Evolutionary conservation across 1,140 invertebrate genomes (phyloP), one percentile per base, ranked within the genome.

Genomic region (Maniola jurtina): DNA sequence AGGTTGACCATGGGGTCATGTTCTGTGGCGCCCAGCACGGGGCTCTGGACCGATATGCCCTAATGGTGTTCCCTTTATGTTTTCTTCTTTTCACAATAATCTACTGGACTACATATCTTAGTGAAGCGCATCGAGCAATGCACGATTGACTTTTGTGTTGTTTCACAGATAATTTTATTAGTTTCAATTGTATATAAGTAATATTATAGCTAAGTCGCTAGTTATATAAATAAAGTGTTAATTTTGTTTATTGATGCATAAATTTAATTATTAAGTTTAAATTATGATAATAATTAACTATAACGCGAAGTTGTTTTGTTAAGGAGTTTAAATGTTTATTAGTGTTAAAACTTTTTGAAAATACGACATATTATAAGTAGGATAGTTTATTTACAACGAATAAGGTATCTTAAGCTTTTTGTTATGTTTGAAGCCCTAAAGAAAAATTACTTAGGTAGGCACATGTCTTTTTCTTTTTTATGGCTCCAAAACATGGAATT

Each of bases 101-200:
- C 61, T 96, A 95, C 80, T 96, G 95, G 95, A 92, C 93, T 55
- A 92, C 93, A 38, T 95, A 95, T 83, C 84, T 93, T 11, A 93
- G 82, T 77, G 92, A 92, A 77, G 92, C 92, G 70, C 72, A 91
- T 63, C 80, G 77, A 52, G 74, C 73, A 35, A 73, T 74, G 69
- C 70, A 77, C 57, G 69, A 85, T 70, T 86, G 76, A 80, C 59
- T 70, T n/a, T 52, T 62, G 10, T 56, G 40, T 57, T 36, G 55
- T 45, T 45, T 45, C 5, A 1, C 42, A 11, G 52, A 15, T 15
- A 45, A 61, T 55, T 1, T 14, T 47, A 67, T 76, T 70, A 1
- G 7, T 55, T 34, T 3, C 61, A 73, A 45, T 45, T 45, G 42
- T 45, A 45, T 13, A 45, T 45, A 42, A 6, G 9, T 38, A 3